A percentile compares a stretch with the other conserved stretches of the same genome.
phyloP scores from a whole-genome alignment of 1,140 invertebrate species.

The Tyrophagus putrescentiae region DNA sequence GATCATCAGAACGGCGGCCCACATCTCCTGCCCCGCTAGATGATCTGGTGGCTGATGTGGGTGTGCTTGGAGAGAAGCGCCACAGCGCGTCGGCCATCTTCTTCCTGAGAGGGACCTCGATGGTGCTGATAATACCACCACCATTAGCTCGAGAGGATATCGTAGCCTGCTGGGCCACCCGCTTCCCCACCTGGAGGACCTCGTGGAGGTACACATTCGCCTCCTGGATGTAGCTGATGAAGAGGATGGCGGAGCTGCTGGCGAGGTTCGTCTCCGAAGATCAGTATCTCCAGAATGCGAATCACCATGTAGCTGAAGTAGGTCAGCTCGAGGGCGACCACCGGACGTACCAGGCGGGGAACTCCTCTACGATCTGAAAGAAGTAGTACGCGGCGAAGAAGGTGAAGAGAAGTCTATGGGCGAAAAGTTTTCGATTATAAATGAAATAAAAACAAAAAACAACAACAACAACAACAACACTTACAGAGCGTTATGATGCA shows the following conservation, averaged over 20 bases:
- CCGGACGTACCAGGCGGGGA: not conserved
- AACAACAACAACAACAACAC: too few species aligned
- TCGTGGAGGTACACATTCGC: not conserved
- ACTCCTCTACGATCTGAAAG: not conserved
- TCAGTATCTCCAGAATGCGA: not conserved
- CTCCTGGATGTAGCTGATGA: not conserved
- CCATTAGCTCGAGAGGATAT: too few species aligned
- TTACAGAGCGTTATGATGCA: not conserved
- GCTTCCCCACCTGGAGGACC: not conserved
- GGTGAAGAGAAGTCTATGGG: not conserved
- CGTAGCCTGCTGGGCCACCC: too few species aligned
- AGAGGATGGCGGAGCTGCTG: not conserved
- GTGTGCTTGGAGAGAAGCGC: not conserved
- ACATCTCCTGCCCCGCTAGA: not conserved
- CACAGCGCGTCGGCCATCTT: not conserved
- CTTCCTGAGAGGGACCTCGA: not conserved
- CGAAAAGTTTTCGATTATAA: not conserved
- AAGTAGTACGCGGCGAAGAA: not conserved
- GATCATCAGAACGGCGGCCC: not conserved
- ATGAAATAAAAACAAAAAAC: too few species aligned
- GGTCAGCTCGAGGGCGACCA: not conserved
- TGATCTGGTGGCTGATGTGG: not conserved
- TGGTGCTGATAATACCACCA: too few species aligned
- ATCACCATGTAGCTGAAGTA: constrained; percentile 2
- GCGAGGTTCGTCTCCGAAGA: not conserved